These are phyloP conservation scores for Cygnus atratus DNA, from an alignment of 2,113 vertebrate genomes.

Conservation along the genomic window DNA sequence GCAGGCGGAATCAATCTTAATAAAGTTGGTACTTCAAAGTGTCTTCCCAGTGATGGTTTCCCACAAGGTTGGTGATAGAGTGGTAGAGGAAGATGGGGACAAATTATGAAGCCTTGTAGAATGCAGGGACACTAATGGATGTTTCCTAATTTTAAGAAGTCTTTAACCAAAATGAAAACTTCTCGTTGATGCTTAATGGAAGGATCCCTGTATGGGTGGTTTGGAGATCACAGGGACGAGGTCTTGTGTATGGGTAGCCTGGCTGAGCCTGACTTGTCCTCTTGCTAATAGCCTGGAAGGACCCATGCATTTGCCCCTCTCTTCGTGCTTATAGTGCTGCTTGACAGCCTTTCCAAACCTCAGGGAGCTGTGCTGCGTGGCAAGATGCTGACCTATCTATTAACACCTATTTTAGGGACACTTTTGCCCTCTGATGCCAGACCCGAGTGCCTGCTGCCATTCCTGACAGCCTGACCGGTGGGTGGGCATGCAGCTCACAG, in stretches of 20 bases:
- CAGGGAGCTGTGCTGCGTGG: not conserved
- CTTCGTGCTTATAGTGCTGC: rapidly evolving
- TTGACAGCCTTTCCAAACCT: not conserved
- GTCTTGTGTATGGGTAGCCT: not conserved
- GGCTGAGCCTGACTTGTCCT: not conserved
- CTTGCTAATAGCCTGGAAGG: rapidly evolving
- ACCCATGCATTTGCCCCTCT: not conserved
- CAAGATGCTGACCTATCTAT: slow-evolving; percentile 56
- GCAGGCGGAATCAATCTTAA: slow-evolving; percentile 77
- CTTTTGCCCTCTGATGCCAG: slow-evolving; percentile 32
- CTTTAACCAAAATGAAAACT: not conserved
- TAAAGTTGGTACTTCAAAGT: slow-evolving; percentile 67
- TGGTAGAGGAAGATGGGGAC: not conserved
- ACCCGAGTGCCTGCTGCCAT: slow-evolving; percentile 40
- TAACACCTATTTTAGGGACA: slow-evolving; percentile 48
- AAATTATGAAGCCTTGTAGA: not conserved
- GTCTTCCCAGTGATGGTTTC: slow-evolving; percentile 36
- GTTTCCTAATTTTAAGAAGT: not conserved
- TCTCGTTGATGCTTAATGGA: rapidly evolving
- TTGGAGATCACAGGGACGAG: rapidly evolving
- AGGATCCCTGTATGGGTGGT: rapidly evolving
- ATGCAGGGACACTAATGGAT: not conserved
- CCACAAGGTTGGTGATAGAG: not conserved
- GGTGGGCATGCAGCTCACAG: slow-evolving; percentile 69
- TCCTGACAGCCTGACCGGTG: slow-evolving; percentile 59